A percentile compares a stretch with the other conserved stretches of the same genome.
Evolutionary conservation across 2,797 vertebrate species (phyloP).

Genomic region (Hippoglossus hippoglossus): DNA sequence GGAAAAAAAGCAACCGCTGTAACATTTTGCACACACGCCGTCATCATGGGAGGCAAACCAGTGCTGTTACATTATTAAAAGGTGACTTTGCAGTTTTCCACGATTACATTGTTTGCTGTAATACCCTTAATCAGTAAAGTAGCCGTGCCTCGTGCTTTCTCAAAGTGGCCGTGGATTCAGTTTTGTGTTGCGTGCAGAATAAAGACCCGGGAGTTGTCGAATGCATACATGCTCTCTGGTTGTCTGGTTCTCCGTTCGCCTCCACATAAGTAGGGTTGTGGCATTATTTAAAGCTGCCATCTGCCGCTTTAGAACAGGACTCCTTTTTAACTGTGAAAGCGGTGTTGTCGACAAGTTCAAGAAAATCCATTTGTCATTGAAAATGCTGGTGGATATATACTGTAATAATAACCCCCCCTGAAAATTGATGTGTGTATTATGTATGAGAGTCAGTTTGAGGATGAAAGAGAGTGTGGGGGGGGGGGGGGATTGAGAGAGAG

Average conservation of each 20-base stretch:
- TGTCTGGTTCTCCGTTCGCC: conserved; percentile 6
- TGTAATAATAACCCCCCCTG: conserved; percentile 6
- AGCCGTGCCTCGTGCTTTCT: background rate
- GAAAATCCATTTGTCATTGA: conserved; percentile 19
- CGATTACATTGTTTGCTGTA: background rate
- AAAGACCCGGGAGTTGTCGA: background rate
- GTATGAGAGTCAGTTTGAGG: background rate
- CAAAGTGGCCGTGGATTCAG: conserved; percentile 1
- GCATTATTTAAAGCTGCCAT: conserved; percentile 32
- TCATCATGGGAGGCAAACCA: background rate
- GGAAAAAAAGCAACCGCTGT: background rate
- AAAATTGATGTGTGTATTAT: conserved; percentile 1
- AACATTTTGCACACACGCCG: background rate
- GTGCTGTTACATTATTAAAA: background rate
- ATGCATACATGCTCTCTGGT: conserved; percentile 8
- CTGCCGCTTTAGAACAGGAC: conserved; percentile 19
- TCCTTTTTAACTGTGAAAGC: conserved; percentile 24
- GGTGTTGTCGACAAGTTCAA: conserved; percentile 16
- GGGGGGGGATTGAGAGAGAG: background rate
- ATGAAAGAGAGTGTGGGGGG: conserved; percentile 14
- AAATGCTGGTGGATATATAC: conserved; percentile 3
- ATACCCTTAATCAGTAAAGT: background rate
- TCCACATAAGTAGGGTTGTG: conserved; percentile 17
- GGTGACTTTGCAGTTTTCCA: conserved; percentile 5
- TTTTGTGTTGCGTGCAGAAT: background rate